Percentiles rank a stretch among this genome's conserved stretches.
Conservation (phyloP, 2,797 vertebrate genomes). For the Neopelma chrysocephalum region DNA sequence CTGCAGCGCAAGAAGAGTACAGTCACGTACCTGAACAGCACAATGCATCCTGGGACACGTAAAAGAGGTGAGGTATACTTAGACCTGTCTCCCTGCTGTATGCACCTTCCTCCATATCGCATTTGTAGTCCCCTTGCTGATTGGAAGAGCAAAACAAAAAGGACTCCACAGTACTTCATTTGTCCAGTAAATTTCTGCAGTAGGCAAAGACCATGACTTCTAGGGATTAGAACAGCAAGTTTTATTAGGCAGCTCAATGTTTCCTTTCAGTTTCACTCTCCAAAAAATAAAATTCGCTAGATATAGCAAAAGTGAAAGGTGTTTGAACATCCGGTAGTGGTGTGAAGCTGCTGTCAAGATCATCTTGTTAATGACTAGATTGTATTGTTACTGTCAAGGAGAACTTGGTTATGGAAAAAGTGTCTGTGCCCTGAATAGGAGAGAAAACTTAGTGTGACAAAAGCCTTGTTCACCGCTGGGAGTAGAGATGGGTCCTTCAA, state of each 20-base stretch:
- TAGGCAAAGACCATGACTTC: neutral
- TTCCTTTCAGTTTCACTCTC: slow-evolving; percentile 17
- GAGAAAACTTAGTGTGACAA: neutral
- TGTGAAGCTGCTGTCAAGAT: slow-evolving; percentile 25
- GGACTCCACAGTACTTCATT: neutral
- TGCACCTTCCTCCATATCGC: neutral
- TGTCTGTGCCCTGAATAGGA: slow-evolving; percentile 27
- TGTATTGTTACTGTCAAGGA: neutral
- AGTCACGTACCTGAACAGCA: slow-evolving; percentile 98
- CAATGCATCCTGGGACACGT: slow-evolving; percentile 95
- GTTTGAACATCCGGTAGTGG: neutral
- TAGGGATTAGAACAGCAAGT: neutral
- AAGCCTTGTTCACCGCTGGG: neutral
- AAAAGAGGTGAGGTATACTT: slow-evolving; percentile 90
- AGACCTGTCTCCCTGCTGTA: slow-evolving; percentile 10
- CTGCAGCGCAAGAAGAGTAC: slow-evolving; percentile 96
- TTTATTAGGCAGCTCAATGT: neutral
- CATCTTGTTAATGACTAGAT: neutral
- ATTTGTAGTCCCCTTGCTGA: neutral
- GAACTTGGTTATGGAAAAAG: neutral
- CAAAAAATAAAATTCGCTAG: neutral
- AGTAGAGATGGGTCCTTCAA: neutral
- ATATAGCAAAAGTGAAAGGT: neutral
- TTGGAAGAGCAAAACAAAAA: neutral
- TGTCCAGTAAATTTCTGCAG: neutral